These are phyloP conservation scores for Holacanthus passer DNA, from an alignment of 2,113 vertebrate genomes.

Conservation along the genomic window DNA sequence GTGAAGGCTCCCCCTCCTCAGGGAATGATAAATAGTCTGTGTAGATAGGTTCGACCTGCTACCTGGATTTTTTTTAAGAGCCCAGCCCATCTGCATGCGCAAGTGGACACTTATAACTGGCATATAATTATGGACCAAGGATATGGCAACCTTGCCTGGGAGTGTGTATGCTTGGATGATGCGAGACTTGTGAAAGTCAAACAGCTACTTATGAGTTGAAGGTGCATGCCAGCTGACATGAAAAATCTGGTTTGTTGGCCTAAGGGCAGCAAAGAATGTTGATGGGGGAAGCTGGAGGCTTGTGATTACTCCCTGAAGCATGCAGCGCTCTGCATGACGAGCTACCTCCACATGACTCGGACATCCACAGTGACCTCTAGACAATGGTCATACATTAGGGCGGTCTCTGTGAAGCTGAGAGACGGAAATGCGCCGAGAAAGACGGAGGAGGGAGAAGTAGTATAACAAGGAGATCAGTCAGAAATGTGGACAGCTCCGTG, in stretches of 20 bases:
- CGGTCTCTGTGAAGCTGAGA: conserved; percentile 37
- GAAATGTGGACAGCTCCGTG: conserved; percentile 40
- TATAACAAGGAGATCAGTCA: conserved; percentile 60
- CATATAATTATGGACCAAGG: conserved; percentile 85
- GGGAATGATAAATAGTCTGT: conserved; percentile 70
- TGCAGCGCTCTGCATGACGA: conserved; percentile 75
- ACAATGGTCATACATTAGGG: conserved; percentile 73
- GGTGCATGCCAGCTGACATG: conserved; percentile 86
- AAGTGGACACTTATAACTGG: conserved; percentile 83
- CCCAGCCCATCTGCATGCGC: conserved; percentile 82
- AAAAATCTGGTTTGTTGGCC: conserved; percentile 87
- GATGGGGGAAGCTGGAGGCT: conserved; percentile 78
- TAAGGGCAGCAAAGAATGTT: conserved; percentile 80
- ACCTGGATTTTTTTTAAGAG: conserved; percentile 76
- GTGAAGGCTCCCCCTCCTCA: conserved; percentile 56
- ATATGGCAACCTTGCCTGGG: conserved; percentile 85
- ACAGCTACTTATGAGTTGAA: conserved; percentile 86
- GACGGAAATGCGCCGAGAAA: conserved; percentile 10
- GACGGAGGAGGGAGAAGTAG: conserved; percentile 1
- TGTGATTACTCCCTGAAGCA: conserved; percentile 83
- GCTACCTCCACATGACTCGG: conserved; percentile 74
- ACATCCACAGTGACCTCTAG: conserved; percentile 81
- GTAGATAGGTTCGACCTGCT: conserved; percentile 71
- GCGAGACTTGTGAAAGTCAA: conserved; percentile 89
- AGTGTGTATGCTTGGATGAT: conserved; percentile 76